Percentiles rank a stretch among this genome's conserved stretches.
These are phyloP conservation scores for Leptopilina drosophilae DNA, from an alignment of 2,888 invertebrate genomes.

Conservation along the genomic window DNA sequence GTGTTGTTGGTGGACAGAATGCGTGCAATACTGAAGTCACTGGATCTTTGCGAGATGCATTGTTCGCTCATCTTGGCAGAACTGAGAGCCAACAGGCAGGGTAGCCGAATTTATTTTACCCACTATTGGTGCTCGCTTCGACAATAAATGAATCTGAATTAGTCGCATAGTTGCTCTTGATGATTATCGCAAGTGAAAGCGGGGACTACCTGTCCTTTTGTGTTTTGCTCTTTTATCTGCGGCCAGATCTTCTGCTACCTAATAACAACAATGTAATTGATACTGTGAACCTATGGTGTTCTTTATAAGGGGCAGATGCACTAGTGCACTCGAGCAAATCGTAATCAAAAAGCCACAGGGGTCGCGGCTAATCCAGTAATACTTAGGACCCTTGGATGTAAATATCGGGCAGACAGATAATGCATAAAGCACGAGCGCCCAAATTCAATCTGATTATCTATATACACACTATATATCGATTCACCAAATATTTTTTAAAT, in stretches of 20 bases:
- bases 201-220: constrained; percentile 65
- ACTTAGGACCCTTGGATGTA: constrained; percentile 60
- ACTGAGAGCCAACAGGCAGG: constrained; percentile 51
- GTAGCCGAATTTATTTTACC: constrained; percentile 53
- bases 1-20: constrained; percentile 64
- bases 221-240: constrained; percentile 73
- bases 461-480: background rate
- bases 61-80: constrained; percentile 65
- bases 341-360: constrained; percentile 74
- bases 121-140: constrained; percentile 63
- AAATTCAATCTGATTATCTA: constrained; percentile 27
- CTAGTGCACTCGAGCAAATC: constrained; percentile 63
- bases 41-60: constrained; percentile 53
- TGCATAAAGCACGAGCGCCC: constrained; percentile 25
- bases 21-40: constrained; percentile 71
- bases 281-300: constrained; percentile 61
- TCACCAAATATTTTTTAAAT: background rate
- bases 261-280: constrained; percentile 77
- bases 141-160: constrained; percentile 67
- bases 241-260: constrained; percentile 64
- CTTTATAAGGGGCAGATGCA: constrained; percentile 60
- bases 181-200: constrained; percentile 67
- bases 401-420: constrained; percentile 53
- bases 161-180: constrained; percentile 74
- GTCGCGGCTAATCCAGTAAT: constrained; percentile 73